Evolutionary conservation across 2,113 vertebrate genomes (phyloP).

Genomic region (Tychaedon coryphoeus): DNA sequence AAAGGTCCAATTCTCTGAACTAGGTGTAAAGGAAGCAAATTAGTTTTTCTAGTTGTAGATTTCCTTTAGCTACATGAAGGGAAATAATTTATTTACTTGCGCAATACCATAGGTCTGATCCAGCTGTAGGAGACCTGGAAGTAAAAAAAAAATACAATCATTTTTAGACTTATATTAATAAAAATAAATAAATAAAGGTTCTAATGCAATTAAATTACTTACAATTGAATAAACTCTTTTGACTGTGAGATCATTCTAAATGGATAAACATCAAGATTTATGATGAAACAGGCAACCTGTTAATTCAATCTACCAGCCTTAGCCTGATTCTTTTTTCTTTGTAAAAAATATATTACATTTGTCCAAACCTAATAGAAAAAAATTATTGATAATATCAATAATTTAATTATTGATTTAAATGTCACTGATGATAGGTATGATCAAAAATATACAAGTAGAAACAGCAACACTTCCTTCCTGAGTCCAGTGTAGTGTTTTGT

Average conservation of each 20-base stretch:
- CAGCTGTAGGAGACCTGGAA: not conserved
- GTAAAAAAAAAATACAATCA: not conserved
- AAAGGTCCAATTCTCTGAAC: not conserved
- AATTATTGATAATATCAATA: not conserved
- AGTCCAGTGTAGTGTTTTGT: not conserved
- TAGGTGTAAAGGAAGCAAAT: not conserved
- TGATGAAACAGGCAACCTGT: not conserved
- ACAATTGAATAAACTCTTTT: not conserved
- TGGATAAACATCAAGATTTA: not conserved
- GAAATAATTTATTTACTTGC: not conserved
- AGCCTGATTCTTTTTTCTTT: not conserved
- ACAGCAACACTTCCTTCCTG: not conserved
- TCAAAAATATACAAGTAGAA: not conserved
- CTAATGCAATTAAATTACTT: not conserved
- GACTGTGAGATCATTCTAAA: not conserved
- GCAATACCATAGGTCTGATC: not conserved
- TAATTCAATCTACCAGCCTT: not conserved
- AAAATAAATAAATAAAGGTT: not conserved
- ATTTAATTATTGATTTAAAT: not conserved
- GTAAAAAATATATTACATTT: not conserved
- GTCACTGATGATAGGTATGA: not conserved
- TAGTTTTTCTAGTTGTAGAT: not conserved
- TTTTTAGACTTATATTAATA: not conserved
- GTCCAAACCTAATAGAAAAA: not conserved
- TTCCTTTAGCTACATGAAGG: not conserved